Evolutionary conservation across 1,140 invertebrate species (phyloP).

Genomic region (Venustaconcha ellipsiformis): DNA sequence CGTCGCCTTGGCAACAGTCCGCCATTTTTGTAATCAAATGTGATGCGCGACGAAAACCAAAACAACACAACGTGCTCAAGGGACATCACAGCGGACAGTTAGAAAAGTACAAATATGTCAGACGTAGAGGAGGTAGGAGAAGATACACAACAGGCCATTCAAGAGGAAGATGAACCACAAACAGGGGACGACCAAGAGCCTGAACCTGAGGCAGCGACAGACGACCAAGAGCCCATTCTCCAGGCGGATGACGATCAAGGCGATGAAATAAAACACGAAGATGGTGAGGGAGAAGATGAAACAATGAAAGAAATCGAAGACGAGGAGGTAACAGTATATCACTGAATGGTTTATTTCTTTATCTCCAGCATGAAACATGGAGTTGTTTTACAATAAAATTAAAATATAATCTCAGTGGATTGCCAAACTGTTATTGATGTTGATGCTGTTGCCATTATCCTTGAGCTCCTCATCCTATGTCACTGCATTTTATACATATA

Average conservation of each 20-base stretch:
- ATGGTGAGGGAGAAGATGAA: conserved; percentile 39
- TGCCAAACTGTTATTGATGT: too few relatives aligned
- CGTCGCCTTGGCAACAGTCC: conserved; percentile 53
- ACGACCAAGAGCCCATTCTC: conserved; percentile 30
- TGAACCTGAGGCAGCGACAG: conserved; percentile 31
- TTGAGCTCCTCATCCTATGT: too few relatives aligned
- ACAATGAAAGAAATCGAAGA: too few relatives aligned
- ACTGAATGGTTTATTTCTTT: too few relatives aligned
- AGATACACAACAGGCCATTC: conserved; percentile 26
- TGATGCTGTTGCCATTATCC: too few relatives aligned
- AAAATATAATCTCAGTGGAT: too few relatives aligned
- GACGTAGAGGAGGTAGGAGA: conserved; percentile 34
- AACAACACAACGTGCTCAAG: neutral
- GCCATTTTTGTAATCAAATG: conserved; percentile 58
- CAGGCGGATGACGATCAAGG: conserved; percentile 45
- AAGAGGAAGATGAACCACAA: conserved; percentile 47
- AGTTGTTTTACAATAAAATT: too few relatives aligned
- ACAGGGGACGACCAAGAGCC: conserved; percentile 37
- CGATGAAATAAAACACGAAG: conserved; percentile 33
- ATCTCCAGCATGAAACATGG: too few relatives aligned
- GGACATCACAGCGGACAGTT: neutral
- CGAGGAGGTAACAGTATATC: too few relatives aligned
- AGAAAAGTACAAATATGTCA: conserved; percentile 13
- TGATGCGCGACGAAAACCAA: conserved; percentile 2
- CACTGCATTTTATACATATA: too few relatives aligned